Evolutionary conservation across 2,797 vertebrate genomes (phyloP).

Genomic region (Hypotaenidia philippensis): DNA sequence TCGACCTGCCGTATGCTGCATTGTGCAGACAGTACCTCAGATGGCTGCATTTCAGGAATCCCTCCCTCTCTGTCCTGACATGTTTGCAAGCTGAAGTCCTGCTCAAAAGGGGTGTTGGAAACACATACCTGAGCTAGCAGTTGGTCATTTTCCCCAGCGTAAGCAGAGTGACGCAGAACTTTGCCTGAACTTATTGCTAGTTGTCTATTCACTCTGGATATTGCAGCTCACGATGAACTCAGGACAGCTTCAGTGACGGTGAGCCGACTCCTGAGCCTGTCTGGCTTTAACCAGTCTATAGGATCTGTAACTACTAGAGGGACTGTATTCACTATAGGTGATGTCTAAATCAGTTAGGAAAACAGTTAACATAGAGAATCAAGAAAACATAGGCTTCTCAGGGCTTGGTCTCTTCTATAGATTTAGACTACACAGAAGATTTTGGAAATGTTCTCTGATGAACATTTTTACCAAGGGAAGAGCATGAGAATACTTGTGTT

Average conservation of each 20-base stretch:
- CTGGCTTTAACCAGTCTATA: neutral
- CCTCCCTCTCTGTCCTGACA: neutral
- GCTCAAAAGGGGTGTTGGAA: neutral
- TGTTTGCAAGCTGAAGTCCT: neutral
- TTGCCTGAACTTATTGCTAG: neutral
- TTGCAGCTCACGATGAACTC: neutral
- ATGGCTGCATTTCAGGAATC: neutral
- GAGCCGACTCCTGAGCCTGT: neutral
- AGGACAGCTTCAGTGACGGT: neutral
- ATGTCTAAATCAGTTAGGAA: neutral
- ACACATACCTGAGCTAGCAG: neutral
- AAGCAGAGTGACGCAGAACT: neutral
- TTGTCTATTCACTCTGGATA: neutral
- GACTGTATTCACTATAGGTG: neutral
- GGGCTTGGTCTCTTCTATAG: neutral
- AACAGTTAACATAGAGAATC: neutral
- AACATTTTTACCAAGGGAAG: neutral
- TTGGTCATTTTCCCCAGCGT: neutral
- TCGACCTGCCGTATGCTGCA: neutral
- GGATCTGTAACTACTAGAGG: neutral
- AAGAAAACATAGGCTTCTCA: neutral
- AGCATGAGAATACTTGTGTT: neutral
- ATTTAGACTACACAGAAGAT: neutral
- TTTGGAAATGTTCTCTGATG: neutral
- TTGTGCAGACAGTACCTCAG: neutral